Evolutionary conservation across 2,888 invertebrate species (phyloP), one percentile per base, ranked within the genome.

Genomic region (Diaphora mendica): DNA sequence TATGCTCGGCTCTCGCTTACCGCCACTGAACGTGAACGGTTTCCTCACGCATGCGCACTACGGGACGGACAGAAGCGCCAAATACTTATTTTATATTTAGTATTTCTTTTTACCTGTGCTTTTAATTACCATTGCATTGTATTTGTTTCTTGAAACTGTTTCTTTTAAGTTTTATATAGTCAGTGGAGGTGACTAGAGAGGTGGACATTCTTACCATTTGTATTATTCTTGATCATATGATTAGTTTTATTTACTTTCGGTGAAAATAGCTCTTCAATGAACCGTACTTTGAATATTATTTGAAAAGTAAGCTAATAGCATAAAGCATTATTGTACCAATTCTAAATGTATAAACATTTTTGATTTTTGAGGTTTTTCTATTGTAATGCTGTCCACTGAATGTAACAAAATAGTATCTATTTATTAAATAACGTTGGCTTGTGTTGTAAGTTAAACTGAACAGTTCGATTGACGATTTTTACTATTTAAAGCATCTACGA

Each of bases 41-140:
- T 73, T 70, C 70, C 72, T 77, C 70, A 81, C 83, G 85, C 88
- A 76, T 88, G 87, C 87, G 87, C 87, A 80, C 71, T 72, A 71
- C 71, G 74, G 74, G 51, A 72, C 77, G 67, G 70, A 71, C 78
- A 78, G 77, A 79, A 79, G 78, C 65, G 71, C 76, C 71, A 79
- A 85, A 83, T 81, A 44, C 26, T 51, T 62, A 77, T 74, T 86
- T 87, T 86, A 87, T 86, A 86, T 87, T 83, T 87, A 86, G 85
- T 79, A 72, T 78, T 81, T 82, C 79, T 75, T 79, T 77, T 82
- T 83, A 86, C 86, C 88, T 87, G 84, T 75, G 83, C 75, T 85
- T 84, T 83, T 80, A 83, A 80, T 86, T 78, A 82, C 74, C 51
- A 73, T 71, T 79, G 79, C 85, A 85, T 72, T 82, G 73, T 75